Percentiles rank a stretch among this genome's conserved stretches.
Conservation (phyloP, 2,888 invertebrate genomes). For the Nineta flava region DNA sequence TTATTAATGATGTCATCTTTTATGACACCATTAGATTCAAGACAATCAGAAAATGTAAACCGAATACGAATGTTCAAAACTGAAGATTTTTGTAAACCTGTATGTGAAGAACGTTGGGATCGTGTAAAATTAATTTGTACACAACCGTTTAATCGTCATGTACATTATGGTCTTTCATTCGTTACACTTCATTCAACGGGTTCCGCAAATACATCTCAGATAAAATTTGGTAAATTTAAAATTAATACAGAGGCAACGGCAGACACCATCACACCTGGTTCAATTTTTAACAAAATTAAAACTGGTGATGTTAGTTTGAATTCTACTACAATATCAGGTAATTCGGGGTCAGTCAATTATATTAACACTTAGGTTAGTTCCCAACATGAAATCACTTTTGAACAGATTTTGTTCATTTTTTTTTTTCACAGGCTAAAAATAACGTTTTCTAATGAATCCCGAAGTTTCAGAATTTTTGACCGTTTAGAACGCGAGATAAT, state of each 20-base stretch:
- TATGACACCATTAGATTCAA: conserved; percentile 60
- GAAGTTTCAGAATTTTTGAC: no score
- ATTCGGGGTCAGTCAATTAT: no score
- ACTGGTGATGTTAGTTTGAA: conserved; percentile 14
- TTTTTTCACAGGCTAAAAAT: no score
- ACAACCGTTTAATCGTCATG: conserved; percentile 72
- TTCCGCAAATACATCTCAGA: background rate
- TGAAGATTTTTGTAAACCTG: conserved; percentile 39
- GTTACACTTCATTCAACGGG: conserved; percentile 42
- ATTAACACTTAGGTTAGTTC: no score
- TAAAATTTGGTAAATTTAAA: conserved; percentile 30
- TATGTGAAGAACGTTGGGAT: conserved; percentile 58
- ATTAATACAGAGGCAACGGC: conserved; percentile 38
- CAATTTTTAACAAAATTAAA: conserved; percentile 41
- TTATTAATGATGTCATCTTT: conserved; percentile 63
- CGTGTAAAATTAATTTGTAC: conserved; percentile 66
- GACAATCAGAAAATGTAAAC: conserved; percentile 43
- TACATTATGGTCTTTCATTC: conserved; percentile 69
- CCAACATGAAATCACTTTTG: no score
- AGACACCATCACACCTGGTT: conserved; percentile 39
- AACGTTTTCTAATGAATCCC: no score
- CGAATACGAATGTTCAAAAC: conserved; percentile 58
- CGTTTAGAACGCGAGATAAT: no score
- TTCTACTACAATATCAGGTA: background rate
- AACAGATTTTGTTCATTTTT: no score